Percentiles rank a stretch among this genome's conserved stretches.
phyloP scores from a whole-genome alignment of 1,140 invertebrate species.

The Callitettix versicolor region DNA sequence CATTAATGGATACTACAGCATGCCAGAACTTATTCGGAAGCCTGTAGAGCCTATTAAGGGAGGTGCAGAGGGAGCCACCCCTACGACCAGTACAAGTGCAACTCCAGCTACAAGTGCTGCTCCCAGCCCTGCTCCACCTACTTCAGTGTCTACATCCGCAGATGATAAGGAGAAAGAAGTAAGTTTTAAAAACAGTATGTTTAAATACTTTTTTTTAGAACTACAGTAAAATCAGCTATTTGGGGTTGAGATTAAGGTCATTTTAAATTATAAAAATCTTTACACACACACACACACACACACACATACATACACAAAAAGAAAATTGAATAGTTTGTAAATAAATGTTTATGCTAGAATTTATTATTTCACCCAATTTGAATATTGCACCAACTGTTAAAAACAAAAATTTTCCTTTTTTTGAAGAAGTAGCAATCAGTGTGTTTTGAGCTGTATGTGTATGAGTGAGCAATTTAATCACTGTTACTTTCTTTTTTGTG shows the following conservation, averaged over 20 bases:
- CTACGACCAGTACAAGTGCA: conserved; percentile 49
- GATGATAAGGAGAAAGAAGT: conserved; percentile 39
- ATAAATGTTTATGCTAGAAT: too few relatives aligned
- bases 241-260: neutral
- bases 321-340: too few relatives aligned
- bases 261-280: neutral
- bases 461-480: too few relatives aligned
- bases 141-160: conserved; percentile 36
- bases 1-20: conserved; percentile 95
- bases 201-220: conserved; percentile 6
- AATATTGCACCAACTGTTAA: too few relatives aligned
- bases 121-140: conserved; percentile 55
- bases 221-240: neutral
- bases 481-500: too few relatives aligned
- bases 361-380: too few relatives aligned
- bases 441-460: too few relatives aligned
- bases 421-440: too few relatives aligned
- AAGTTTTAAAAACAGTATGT: too few relatives aligned
- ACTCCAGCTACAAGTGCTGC: conserved; percentile 52
- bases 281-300: too few relatives aligned
- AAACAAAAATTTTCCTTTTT: too few relatives aligned
- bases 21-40: conserved; percentile 84
- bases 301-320: too few relatives aligned
- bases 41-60: conserved; percentile 39
- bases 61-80: conserved; percentile 38